Percentiles rank a stretch among this genome's conserved stretches.
Conservation (phyloP, 2,888 invertebrate species). For the Oxycera nigricornis region DNA sequence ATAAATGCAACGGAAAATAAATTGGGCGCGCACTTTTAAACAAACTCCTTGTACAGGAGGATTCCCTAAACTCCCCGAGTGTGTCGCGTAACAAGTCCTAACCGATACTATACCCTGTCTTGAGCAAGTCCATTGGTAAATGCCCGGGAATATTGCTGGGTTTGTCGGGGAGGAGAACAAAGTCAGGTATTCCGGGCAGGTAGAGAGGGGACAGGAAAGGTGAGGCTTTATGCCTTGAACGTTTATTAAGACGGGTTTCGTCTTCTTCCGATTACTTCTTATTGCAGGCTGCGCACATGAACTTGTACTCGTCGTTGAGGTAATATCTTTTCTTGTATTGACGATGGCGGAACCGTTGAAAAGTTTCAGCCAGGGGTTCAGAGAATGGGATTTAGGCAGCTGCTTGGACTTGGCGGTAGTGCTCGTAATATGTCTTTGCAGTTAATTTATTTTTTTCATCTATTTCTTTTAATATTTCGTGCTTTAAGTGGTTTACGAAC, state of each 20-base stretch:
- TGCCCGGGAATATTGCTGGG: background rate
- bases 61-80: background rate
- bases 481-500: conserved; percentile 3
- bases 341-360: conserved; percentile 9
- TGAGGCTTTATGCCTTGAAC: background rate
- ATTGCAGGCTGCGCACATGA: conserved; percentile 8
- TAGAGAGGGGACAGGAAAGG: background rate
- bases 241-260: background rate
- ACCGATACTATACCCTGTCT: conserved; percentile 25
- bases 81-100: conserved; percentile 39
- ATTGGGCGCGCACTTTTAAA: conserved; percentile 10
- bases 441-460: conserved; percentile 18
- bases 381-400: conserved; percentile 21
- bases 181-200: conserved; percentile 17
- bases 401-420: conserved; percentile 17
- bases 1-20: conserved; percentile 25
- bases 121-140: background rate
- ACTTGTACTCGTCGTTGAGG: background rate
- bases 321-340: conserved; percentile 1
- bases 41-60: background rate
- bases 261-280: conserved; percentile 13
- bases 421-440: background rate
- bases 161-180: background rate
- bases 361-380: background rate
- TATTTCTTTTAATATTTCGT: too few species aligned